Base-by-base conservation (phyloP, 2,797 vertebrate genomes). In the Enteromius mattozi region DNA sequence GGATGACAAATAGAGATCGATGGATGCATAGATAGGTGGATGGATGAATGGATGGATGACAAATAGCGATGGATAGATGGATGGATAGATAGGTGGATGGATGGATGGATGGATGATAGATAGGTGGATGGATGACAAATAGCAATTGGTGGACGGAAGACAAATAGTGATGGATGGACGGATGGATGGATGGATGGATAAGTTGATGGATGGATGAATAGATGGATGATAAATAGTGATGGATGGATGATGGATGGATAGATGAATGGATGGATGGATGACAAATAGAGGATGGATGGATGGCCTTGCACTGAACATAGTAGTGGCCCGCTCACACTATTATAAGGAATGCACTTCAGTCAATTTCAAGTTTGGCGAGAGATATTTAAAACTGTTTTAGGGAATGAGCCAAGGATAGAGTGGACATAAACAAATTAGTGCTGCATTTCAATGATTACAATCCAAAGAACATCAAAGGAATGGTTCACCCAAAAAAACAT, bases 1-100 rank as follows among this genome's bases (percentile, higher is more conserved):
- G 47, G 47, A 49, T 49, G 16, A 37, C 37, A 37, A 37, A 37
- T 37, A 17, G 19, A 16, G 1, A 21, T 21, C 0, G 14, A 49
- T 49, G 5, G 14, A 54, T 54, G 51, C 9, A 10, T 10, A 12
- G 17, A 51, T 6, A 16, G 5, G 19, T 10, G 21, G 54, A 66
- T 19, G 30, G 3, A 65, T 19, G 0, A 6, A 35, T 6, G 1
- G 21, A 56, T 8, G 7, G 49, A 54, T 54, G 49, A 7, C 19
- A 21, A 0, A 54, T 6, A 54, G 6, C 0, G 19, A n/a, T 9
- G 12, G 24, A 17, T 8, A 2, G 2, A 33, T 3, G 1, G 27
- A 63, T 6, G 0, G 14, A 33, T 3, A 0, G 27, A 17, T 17
- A 1, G 27, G 7, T 14, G 4, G 12, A 6, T 7, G 0, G 14